Percentiles rank a stretch among this genome's conserved stretches.
phyloP scores from a whole-genome alignment of 2,888 invertebrate species.

The Plagiodera versicolora region DNA sequence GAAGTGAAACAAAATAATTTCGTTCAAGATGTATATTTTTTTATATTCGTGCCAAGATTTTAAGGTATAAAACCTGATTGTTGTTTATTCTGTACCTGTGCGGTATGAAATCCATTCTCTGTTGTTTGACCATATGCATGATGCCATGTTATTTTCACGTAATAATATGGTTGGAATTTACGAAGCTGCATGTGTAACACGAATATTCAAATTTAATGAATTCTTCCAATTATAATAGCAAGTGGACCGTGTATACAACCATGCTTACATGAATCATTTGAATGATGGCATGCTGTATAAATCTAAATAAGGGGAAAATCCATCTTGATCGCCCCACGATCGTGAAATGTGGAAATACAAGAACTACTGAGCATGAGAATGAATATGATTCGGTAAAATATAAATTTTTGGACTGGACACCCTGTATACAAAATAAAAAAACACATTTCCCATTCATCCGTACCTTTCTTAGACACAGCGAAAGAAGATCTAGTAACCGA shows the following conservation, averaged over 20 bases:
- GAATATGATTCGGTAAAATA: too few species aligned
- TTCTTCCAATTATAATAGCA: background rate
- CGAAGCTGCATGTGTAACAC: background rate
- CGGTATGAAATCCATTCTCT: too few species aligned
- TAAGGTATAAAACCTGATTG: too few species aligned
- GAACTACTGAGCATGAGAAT: too few species aligned
- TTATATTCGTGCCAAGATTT: too few species aligned
- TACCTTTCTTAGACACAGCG: background rate
- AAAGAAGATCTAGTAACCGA: conserved; percentile 3
- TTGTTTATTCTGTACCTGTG: too few species aligned
- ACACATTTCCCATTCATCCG: background rate
- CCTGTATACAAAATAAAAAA: background rate
- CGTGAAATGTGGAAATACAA: too few species aligned
- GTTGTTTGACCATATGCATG: too few species aligned
- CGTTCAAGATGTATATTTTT: too few species aligned
- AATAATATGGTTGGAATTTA: background rate
- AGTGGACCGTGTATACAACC: background rate
- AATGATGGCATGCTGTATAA: background rate
- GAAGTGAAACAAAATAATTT: too few species aligned
- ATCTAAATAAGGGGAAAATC: too few species aligned
- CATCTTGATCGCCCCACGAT: too few species aligned
- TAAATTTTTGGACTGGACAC: background rate
- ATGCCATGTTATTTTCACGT: background rate
- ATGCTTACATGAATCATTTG: background rate
- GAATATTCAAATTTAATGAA: background rate